Base-by-base conservation (phyloP, 37 sponge, comb jelly and placozoan species). In the Haliclona indistincta region DNA sequence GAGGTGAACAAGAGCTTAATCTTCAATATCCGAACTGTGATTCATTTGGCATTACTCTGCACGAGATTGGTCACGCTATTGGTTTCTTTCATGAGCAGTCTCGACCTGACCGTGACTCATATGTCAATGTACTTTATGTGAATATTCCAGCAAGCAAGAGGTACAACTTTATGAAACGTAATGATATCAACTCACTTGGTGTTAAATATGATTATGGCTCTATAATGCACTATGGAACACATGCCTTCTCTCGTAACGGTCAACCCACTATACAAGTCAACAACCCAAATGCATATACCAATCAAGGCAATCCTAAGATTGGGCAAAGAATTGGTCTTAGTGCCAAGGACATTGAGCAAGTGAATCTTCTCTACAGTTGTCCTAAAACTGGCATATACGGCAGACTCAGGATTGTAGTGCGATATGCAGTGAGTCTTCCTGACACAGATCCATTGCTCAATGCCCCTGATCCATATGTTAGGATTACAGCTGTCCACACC, bases 151-250 rank as follows among this genome's bases (percentile, higher is more conserved):
- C 28, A 10, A 23, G 10, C 1, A 26, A 44, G 3, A 3, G 38
- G 28, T 6, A 3, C 8, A 32, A 42, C n/a, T 70, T 32, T 47
- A 45, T 43, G 28, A 47, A 26, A 4, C n/a, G 29, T 4, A 43
- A 43, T n/a, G 34, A 60, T 25, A 52, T 70, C 20, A 58, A 61
- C 39, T 70, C 40, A n/a, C 42, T 70, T 6, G 61, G 71, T 11
- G 41, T 28, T 4, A 39, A 55, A 1, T 80, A 80, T 35, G 80
- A 80, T 63, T 44, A 60, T 35, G 66, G 51, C 72, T 63, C 64
- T 63, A 84, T 84, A 43, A 84, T 84, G 85, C 85, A 84, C 42
- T 77, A 77, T 38, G 35, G 37, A 13, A 38, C 45, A 25, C 35
- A 76, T 2, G 77, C 85, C 13, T 77, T 77, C 54, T 70, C 78